These are phyloP conservation scores for Notothenia rossii DNA, from an alignment of 2,113 vertebrate species.

Conservation along the genomic window DNA sequence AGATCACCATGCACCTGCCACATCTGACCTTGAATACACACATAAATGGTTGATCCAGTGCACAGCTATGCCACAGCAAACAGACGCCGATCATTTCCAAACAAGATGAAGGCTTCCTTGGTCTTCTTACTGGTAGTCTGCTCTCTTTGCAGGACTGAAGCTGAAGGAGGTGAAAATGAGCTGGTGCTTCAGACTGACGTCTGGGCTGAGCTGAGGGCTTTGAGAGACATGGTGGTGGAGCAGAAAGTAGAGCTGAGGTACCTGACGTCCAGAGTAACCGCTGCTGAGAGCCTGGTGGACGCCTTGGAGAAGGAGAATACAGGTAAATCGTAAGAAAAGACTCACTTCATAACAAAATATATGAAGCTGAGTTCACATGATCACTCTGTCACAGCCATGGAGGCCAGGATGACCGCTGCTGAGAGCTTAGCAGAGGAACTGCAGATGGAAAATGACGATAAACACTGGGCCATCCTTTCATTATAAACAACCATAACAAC, in stretches of 20 bases:
- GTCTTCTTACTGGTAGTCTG: conserved; percentile 19
- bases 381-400: conserved; percentile 18
- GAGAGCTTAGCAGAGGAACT: conserved; percentile 32
- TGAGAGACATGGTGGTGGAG: conserved; percentile 42
- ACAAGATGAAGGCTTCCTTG: conserved; percentile 8
- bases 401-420: conserved; percentile 30
- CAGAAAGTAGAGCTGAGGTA: conserved; percentile 31
- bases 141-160: neutral
- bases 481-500: neutral
- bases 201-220: conserved; percentile 33
- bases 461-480: neutral
- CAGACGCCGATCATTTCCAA: neutral
- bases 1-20: conserved; percentile 2
- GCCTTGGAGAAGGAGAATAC: conserved; percentile 27
- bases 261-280: conserved; percentile 29
- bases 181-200: conserved; percentile 10
- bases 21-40: conserved; percentile 15
- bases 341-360: neutral
- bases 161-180: neutral
- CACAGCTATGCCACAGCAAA: neutral
- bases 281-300: conserved; percentile 38
- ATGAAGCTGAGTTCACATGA: neutral
- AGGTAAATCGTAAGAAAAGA: conserved; percentile 15
- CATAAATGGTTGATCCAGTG: conserved; percentile 3
- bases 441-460: conserved; percentile 35